These are phyloP conservation scores for Priocnemis perturbator DNA, from an alignment of 2,888 invertebrate genomes.

Conservation along the genomic window DNA sequence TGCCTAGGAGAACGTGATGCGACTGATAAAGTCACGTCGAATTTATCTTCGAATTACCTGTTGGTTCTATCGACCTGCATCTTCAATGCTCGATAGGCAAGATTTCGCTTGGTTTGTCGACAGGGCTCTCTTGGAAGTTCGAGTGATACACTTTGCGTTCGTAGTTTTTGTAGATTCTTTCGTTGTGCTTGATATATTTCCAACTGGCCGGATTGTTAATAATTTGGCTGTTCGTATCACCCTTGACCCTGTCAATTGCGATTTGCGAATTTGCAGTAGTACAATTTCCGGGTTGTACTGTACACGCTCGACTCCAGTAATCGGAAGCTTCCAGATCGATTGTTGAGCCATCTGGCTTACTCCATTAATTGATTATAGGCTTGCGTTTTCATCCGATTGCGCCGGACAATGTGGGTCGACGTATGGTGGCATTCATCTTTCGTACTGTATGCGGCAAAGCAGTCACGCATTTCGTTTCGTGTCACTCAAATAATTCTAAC, in stretches of 20 bases:
- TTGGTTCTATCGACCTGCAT: no score
- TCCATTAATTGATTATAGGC: constrained; percentile 39
- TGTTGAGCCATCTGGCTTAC: constrained; percentile 30
- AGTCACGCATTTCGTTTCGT: no score
- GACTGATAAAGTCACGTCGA: constrained; percentile 12
- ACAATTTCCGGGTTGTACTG: constrained; percentile 16
- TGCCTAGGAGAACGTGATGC: constrained; percentile 16
- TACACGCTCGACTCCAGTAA: constrained; percentile 34
- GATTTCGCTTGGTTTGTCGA: no score
- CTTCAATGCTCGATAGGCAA: no score
- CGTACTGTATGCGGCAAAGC: no score
- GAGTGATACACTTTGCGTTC: not conserved
- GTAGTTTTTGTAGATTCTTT: no score
- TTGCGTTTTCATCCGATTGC: constrained; percentile 17
- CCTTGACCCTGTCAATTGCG: no score
- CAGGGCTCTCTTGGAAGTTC: no score
- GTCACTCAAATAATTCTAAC: no score
- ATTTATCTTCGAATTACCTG: constrained; percentile 5
- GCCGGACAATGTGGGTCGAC: not conserved
- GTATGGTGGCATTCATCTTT: not conserved
- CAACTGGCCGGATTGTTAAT: no score
- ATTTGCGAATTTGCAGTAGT: not conserved
- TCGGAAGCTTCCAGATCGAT: constrained; percentile 25
- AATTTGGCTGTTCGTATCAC: not conserved
- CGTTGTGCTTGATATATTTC: no score